phyloP scores from a whole-genome alignment of 2,797 vertebrate species.

The Echiichthys vipera region DNA sequence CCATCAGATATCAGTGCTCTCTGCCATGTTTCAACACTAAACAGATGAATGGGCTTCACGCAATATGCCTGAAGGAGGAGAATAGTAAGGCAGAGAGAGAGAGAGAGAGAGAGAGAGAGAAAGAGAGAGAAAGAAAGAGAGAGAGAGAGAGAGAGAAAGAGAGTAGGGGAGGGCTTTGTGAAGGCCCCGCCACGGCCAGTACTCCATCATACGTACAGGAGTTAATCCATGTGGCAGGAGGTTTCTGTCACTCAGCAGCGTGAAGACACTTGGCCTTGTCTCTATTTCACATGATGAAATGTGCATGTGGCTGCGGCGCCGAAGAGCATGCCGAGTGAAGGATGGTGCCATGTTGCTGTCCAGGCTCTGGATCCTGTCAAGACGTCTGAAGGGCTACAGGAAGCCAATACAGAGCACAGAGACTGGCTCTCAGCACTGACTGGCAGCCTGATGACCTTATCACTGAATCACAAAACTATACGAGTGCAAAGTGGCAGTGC shows the following conservation, averaged over 20 bases:
- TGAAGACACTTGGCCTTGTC: constrained; percentile 62
- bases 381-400: constrained; percentile 41
- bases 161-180: constrained; percentile 31
- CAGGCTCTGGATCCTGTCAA: constrained; percentile 52
- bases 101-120: constrained; percentile 8
- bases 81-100: constrained; percentile 39
- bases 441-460: constrained; percentile 71
- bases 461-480: constrained; percentile 58
- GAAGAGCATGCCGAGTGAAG: constrained; percentile 23
- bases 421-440: constrained; percentile 46
- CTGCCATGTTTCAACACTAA: constrained; percentile 74
- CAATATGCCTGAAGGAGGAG: constrained; percentile 71
- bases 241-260: constrained; percentile 71
- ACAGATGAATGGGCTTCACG: constrained; percentile 78
- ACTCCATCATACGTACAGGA: constrained; percentile 71
- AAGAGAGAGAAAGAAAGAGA: constrained; percentile 55
- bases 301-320: constrained; percentile 22
- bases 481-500: constrained; percentile 44
- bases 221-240: constrained; percentile 78
- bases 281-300: constrained; percentile 76
- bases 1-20: constrained; percentile 74
- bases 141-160: constrained; percentile 18
- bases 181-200: constrained; percentile 66
- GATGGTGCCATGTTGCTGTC: constrained; percentile 14
- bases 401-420: constrained; percentile 28